Evolutionary conservation across 2,888 invertebrate species (phyloP), one percentile per base, ranked within the genome.

Genomic region (Minunthozetes semirufus): DNA sequence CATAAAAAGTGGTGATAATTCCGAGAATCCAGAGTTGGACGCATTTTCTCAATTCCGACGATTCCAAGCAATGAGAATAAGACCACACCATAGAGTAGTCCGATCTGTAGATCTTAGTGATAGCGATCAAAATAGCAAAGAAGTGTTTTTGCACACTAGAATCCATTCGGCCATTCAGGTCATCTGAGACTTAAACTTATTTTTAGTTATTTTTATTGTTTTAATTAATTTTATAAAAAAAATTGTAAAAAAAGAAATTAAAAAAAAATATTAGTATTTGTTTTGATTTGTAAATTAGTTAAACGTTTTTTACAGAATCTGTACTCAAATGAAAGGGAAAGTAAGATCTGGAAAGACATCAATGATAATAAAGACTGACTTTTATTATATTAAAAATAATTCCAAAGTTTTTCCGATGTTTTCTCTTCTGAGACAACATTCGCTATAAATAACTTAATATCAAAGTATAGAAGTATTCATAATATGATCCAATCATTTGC

Each of bases 91-190:
- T 68, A 38, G 68, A 42, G 68, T 68, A 13, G 68, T 68, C 2
- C 38, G 68, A 42, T 68, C 68, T 42, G 68, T 68, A 42, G 68
- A 68, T 15, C 33, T 68, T 13, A 38, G 42, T 38, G 8, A 22
- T 22, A 46, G 22, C 17, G 38, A 38, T 42, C 33, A 22, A 38
- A 68, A 68, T 38, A 68, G 42, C 5, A 22, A 19, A 22, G 6
- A 19, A 68, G 68, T 68, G 38, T 46, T 68, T 6, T 68, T 42
- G 22, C 68, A 68, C 19, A 68, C 68, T 5, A 68, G 42, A 46
- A 46, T 68, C 46, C 38, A 68, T 42, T 68, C 68, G 3, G 68
- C 68, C 19, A 38, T 68, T 22, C 38, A 46, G 19, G 68, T 68
- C 22, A 42, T 42, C 68, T 68, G 19, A 61, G n/a, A 5, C 17